Conservation (phyloP, 2,888 invertebrate genomes). For the Drosophila paramelanica region DNA sequence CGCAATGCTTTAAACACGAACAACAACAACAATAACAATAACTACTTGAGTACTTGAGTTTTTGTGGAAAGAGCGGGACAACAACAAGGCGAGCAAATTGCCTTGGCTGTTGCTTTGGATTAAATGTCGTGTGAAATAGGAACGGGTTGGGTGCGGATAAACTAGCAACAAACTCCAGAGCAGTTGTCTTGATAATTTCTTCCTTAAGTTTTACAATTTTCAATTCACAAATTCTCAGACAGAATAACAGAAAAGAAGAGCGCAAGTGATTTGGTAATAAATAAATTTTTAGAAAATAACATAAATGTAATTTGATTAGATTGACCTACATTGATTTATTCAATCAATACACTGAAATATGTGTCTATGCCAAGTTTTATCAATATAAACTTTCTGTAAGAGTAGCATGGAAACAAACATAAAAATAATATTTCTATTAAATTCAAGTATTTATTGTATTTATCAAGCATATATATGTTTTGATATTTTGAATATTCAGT, state of each 20-base stretch:
- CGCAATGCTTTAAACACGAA: constrained; percentile 28
- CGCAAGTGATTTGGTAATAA: not conserved
- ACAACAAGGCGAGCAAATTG: constrained; percentile 17
- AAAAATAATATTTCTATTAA: too few relatives aligned
- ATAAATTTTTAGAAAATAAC: too few relatives aligned
- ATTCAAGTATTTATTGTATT: too few relatives aligned
- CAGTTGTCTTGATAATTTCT: not conserved
- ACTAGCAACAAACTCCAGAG: not conserved
- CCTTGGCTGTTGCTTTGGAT: constrained; percentile 34
- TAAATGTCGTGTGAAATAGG: constrained; percentile 51
- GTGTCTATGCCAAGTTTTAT: too few relatives aligned
- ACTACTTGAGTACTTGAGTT: constrained; percentile 12
- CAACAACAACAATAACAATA: constrained; percentile 2
- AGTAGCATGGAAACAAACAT: too few relatives aligned
- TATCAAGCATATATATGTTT: too few relatives aligned
- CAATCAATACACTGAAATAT: too few relatives aligned
- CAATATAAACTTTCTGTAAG: too few relatives aligned
- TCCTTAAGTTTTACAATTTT: not conserved
- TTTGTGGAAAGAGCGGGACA: constrained; percentile 21
- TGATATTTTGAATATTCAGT: too few relatives aligned
- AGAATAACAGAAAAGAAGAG: not conserved
- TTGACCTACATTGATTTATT: too few relatives aligned
- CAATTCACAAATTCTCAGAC: not conserved
- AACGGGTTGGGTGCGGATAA: not conserved
- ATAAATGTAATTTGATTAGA: not conserved